Conservation (phyloP, 1,140 invertebrate species). For the Bombyx mandarina region DNA sequence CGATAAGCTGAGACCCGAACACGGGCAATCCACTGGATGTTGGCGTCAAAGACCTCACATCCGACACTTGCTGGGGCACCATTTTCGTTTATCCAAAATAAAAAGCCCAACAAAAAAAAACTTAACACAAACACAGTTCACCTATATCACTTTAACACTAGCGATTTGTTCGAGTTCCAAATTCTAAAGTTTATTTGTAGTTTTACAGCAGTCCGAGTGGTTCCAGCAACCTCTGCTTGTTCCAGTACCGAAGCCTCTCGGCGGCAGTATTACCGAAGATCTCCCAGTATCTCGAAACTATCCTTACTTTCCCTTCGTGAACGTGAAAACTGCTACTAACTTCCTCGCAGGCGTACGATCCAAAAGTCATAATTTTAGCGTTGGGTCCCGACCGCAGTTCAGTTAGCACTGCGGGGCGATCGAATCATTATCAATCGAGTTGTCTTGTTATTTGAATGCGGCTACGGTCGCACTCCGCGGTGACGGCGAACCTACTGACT, state of each 20-base stretch:
- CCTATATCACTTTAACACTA: conserved; percentile 60
- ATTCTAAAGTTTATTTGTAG: not conserved
- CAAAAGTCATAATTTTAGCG: conserved; percentile 70
- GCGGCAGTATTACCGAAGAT: conserved; percentile 42
- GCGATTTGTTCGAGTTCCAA: conserved; percentile 8
- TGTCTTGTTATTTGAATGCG: conserved; percentile 17
- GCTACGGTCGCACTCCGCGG: conserved; percentile 53
- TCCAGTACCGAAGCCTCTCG: conserved; percentile 47
- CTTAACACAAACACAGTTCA: conserved; percentile 47
- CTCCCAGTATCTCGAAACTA: conserved; percentile 63
- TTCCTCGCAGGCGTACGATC: conserved; percentile 50
- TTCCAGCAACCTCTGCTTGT: conserved; percentile 29
- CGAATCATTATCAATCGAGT: conserved; percentile 41
- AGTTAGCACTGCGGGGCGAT: conserved; percentile 45
- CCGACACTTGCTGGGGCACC: conserved; percentile 70
- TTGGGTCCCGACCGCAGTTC: conserved; percentile 38
- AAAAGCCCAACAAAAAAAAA: conserved; percentile 41
- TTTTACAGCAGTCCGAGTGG: conserved; percentile 48
- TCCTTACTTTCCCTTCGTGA: conserved; percentile 55
- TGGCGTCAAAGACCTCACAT: conserved; percentile 61
- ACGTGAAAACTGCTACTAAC: conserved; percentile 47
- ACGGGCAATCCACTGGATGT: conserved; percentile 68
- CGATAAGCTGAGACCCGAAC: conserved; percentile 89
- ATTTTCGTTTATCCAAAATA: conserved; percentile 59
- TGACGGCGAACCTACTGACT: conserved; percentile 56